Conservation (phyloP, 1,140 invertebrate genomes). For the Drosophila kepulauana region DNA sequence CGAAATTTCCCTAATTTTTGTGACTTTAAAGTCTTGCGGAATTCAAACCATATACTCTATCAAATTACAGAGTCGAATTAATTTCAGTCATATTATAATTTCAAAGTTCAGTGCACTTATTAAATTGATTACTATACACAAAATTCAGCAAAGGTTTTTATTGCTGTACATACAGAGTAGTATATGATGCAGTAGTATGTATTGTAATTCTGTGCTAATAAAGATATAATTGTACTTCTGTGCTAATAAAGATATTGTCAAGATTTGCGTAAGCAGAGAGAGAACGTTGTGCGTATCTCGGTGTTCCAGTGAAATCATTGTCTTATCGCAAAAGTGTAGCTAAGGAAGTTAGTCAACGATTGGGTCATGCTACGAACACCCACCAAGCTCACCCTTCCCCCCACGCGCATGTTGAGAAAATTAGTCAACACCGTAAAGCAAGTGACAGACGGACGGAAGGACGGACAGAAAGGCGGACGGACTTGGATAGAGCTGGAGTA, state of each 20-base stretch:
- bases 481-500: constrained; percentile 31
- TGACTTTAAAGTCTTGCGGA: too few species aligned
- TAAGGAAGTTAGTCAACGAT: constrained; percentile 28
- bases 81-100: too few species aligned
- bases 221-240: too few species aligned
- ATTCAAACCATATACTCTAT: too few species aligned
- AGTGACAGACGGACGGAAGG: background rate
- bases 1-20: too few species aligned
- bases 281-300: background rate
- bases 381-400: constrained; percentile 18
- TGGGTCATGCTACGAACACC: constrained; percentile 25
- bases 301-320: constrained; percentile 12
- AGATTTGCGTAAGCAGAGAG: constrained; percentile 48
- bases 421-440: constrained; percentile 62
- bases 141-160: too few species aligned
- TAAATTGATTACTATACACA: too few species aligned
- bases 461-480: background rate
- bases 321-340: constrained; percentile 36
- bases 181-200: too few species aligned
- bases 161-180: too few species aligned
- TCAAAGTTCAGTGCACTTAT: too few species aligned
- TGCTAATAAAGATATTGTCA: constrained; percentile 18
- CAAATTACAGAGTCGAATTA: too few species aligned
- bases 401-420: constrained; percentile 41
- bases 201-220: too few species aligned